phyloP scores from a whole-genome alignment of 2,888 invertebrate genomes.

The Luperina nickerlii region DNA sequence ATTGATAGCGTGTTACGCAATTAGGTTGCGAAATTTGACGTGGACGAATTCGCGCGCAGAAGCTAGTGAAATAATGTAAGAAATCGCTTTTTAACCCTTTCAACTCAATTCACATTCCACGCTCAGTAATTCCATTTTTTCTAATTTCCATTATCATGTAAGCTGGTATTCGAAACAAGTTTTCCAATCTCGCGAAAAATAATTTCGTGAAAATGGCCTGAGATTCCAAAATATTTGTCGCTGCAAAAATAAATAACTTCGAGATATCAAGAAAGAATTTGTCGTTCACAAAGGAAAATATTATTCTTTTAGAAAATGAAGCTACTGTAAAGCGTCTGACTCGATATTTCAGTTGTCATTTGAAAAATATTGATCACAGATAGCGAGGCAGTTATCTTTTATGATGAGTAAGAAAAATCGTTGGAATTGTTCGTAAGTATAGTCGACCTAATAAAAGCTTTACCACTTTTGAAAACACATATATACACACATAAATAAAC shows the following conservation, averaged over 20 bases:
- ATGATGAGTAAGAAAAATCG: conserved; percentile 39
- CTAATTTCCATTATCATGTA: conserved; percentile 28
- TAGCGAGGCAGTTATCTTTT: conserved; percentile 21
- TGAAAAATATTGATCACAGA: conserved; percentile 44
- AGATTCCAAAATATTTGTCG: conserved; percentile 30
- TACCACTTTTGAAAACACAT: background rate
- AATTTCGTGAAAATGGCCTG: conserved; percentile 26
- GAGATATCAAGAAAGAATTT: conserved; percentile 43
- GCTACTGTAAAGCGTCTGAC: conserved; percentile 31
- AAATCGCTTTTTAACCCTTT: conserved; percentile 17
- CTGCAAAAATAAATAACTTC: conserved; percentile 31
- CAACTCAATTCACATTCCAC: conserved; percentile 4
- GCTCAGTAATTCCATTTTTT: conserved; percentile 25
- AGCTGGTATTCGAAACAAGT: conserved; percentile 37
- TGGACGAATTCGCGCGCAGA: background rate
- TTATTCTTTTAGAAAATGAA: conserved; percentile 39
- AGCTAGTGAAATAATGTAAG: background rate
- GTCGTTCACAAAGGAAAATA: conserved; percentile 47
- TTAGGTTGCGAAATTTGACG: no score
- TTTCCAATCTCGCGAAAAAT: conserved; percentile 34
- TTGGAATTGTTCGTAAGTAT: background rate
- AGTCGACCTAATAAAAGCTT: background rate
- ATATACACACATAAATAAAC: background rate
- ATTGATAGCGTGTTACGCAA: no score
- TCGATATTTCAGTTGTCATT: conserved; percentile 34